Evolutionary conservation across 2,113 vertebrate genomes (phyloP), one percentile per base, ranked within the genome.

Genomic region (Myrmecobius fasciatus): DNA sequence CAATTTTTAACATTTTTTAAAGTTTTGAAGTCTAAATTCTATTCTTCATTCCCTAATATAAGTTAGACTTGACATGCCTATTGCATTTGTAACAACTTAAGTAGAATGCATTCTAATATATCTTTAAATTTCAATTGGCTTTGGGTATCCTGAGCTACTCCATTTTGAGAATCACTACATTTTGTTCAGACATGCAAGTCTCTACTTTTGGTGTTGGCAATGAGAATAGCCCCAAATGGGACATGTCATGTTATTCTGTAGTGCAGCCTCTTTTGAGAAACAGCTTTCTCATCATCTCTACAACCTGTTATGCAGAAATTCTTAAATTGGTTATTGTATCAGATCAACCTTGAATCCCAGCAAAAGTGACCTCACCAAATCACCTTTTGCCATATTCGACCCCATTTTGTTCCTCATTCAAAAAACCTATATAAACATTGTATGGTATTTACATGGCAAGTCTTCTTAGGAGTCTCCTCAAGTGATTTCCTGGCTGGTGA

Each of bases 371-470:
- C 14, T 75, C 11, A n/a, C 36, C 36, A 36, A 75, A 75, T 75
- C 4, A 75, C 1, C 31, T 75, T 75, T 75, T n/a, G 14, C 4
- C 60, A 17, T 67, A 31, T 67, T n/a, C 28, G 14, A 0, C 60
- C 26, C 26, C 3, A 60, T 9, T 60, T 3, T 67, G 31, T n/a
- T 75, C 36, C 60, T 20, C 60, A 75, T 12, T 75, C 31, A 75
- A 60, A 60, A 60, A 60, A n/a, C n/a, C 54, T 60, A 10, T 12
- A 28, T 60, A 60, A n/a, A 75, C 14, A 4, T 20, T 20, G 12
- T 17, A 1, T 12, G 17, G 1, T 6, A 17, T n/a, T 75, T 4
- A 17, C n/a, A 7, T n/a, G 14, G 31, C 17, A 8, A n/a, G 14
- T 75, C 12, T 75, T 75, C n/a, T 75, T n/a, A n/a, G 36, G 14